Base-by-base conservation (phyloP, 2,113 vertebrate species). In the Conger conger region DNA sequence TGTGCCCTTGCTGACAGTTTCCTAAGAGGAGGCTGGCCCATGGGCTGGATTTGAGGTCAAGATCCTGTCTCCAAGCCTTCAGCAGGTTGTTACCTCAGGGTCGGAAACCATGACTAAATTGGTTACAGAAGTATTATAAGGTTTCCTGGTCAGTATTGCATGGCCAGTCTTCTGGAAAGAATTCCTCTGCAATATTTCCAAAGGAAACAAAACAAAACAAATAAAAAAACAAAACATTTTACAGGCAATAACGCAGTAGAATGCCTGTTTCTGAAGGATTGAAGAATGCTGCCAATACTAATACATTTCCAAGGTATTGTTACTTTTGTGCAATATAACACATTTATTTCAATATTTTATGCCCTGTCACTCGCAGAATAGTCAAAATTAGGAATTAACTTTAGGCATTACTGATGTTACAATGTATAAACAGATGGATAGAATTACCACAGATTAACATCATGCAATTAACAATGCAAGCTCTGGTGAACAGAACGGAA, bases 391-490 rank as follows among this genome's bases (percentile, higher is more conserved):
- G 9, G 68, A 73, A 73, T 13, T 73, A 30, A 33, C 68, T 33
- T 13, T 73, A 73, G 68, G n/a, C 68, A 80, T 80, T 40, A 80
- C 27, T 50, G 18, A 40, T 9, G 38, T 80, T 45, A 80, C 42
- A 42, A 8, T 80, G 38, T 80, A 80, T 20, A n/a, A 80, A 45
- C 79, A 80, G 79, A 45, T 45, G 38, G 79, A 45, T 13, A 11
- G 79, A 7, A 80, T 80, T 42, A 80, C 79, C 38, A 80, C 38
- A 53, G 27, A 80, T 80, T 40, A 80, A 7, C 37, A n/a, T 23
- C 79, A 50, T n/a, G n/a, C n/a, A n/a, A n/a, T n/a, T n/a, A n/a
- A n/a, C n/a, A 40, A 50, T 80, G 38, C 18, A 80, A 9, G 6
- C 20, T 42, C 38, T 80, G 20, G n/a, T 80, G 35, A 80, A 50